phyloP scores from a whole-genome alignment of 2,888 invertebrate species.

The Cerastis rubricosa region DNA sequence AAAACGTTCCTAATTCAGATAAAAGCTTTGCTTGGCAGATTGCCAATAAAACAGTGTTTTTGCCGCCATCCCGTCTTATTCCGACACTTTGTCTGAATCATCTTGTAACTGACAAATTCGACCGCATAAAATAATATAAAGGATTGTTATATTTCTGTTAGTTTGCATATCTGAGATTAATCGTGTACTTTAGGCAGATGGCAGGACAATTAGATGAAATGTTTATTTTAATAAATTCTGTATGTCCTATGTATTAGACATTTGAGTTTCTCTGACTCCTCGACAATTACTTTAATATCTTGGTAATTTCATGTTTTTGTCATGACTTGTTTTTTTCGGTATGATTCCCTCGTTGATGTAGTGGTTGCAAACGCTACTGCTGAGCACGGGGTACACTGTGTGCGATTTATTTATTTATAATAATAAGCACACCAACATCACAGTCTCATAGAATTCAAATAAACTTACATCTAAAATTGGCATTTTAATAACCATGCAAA shows the following conservation, averaged over 20 bases:
- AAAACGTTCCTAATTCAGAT: slow-evolving; percentile 37
- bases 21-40: slow-evolving; percentile 39
- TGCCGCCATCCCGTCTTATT: slow-evolving; percentile 12
- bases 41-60: slow-evolving; percentile 37
- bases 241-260: no score
- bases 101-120: slow-evolving; percentile 8
- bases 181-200: background rate
- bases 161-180: background rate
- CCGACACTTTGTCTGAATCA: slow-evolving; percentile 8
- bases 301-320: background rate
- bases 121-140: background rate
- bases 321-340: background rate
- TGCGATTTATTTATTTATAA: no score
- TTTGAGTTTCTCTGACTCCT: background rate
- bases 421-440: no score
- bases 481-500: no score
- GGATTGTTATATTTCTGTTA: background rate
- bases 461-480: no score
- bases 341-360: no score
- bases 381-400: no score
- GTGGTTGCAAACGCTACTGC: no score
- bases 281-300: background rate
- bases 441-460: no score
- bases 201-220: background rate
- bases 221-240: background rate